Percentiles rank a stretch among this genome's conserved stretches.
phyloP scores from a whole-genome alignment of 1,140 invertebrate genomes.

The Nymphalis io region DNA sequence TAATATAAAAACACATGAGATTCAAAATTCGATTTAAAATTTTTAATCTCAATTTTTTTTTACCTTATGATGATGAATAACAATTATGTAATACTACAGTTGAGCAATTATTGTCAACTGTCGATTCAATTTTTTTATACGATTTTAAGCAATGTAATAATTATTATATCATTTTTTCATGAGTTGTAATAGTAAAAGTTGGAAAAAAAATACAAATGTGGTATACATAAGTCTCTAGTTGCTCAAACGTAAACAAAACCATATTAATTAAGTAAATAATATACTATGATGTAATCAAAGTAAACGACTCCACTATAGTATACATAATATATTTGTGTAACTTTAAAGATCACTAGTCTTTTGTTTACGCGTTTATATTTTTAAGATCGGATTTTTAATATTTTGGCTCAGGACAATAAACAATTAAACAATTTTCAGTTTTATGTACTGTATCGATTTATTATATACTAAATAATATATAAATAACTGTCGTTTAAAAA shows the following conservation, averaged over 20 bases:
- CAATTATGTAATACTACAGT: too few species aligned
- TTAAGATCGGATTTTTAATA: conserved; percentile 1
- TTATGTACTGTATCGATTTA: neutral
- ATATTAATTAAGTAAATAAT: neutral
- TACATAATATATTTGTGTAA: neutral
- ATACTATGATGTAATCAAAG: conserved; percentile 4
- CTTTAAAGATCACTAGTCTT: conserved; percentile 2
- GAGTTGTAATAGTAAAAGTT: too few species aligned
- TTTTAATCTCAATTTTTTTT: too few species aligned
- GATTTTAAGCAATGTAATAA: too few species aligned
- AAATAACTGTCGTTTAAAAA: neutral
- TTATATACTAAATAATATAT: neutral
- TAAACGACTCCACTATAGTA: neutral
- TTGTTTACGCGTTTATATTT: neutral
- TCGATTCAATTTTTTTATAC: too few species aligned
- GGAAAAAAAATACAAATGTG: neutral
- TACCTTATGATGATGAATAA: too few species aligned
- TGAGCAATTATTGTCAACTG: too few species aligned
- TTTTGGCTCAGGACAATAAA: conserved; percentile 16
- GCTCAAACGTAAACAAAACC: conserved; percentile 6
- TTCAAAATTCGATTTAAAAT: too few species aligned
- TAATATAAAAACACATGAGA: too few species aligned
- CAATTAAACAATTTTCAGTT: neutral
- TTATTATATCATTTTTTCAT: too few species aligned
- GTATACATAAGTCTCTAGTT: neutral